A percentile compares a stretch with the other conserved stretches of the same genome.
These are phyloP conservation scores for Halcyon badia DNA, from an alignment of 2,797 vertebrate genomes.

Conservation along the genomic window DNA sequence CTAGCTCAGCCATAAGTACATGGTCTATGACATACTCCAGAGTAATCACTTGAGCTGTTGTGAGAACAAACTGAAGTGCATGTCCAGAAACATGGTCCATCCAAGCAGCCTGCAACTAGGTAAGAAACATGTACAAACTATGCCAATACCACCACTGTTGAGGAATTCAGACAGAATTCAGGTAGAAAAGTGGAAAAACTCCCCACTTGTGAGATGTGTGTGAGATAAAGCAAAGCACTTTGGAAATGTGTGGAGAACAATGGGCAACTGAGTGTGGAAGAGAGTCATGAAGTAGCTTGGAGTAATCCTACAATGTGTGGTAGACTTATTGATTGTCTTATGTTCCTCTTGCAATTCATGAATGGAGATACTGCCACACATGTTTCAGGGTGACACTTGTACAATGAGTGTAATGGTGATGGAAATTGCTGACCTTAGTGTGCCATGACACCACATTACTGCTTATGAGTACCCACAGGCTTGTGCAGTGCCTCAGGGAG, in stretches of 20 bases:
- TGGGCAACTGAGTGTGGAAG: neutral
- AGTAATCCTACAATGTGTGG: neutral
- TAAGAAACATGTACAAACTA: neutral
- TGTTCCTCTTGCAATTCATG: neutral
- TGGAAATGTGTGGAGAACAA: neutral
- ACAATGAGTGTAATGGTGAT: neutral
- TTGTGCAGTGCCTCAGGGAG: neutral
- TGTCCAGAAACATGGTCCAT: neutral
- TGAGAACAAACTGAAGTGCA: neutral
- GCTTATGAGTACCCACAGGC: neutral
- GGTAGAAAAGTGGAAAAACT: neutral
- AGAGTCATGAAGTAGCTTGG: neutral
- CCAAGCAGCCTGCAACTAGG: neutral
- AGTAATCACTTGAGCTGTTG: neutral
- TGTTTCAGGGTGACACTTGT: neutral
- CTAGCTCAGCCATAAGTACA: neutral
- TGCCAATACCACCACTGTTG: neutral
- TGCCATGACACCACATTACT: neutral
- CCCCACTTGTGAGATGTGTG: neutral
- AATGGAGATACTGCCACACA: neutral
- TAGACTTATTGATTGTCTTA: neutral
- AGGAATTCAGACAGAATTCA: neutral
- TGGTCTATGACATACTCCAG: neutral
- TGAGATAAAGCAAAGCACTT: neutral
- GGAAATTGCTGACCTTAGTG: neutral